Conservation (phyloP, 2,888 invertebrate genomes). For the Lydus trimaculatus region DNA sequence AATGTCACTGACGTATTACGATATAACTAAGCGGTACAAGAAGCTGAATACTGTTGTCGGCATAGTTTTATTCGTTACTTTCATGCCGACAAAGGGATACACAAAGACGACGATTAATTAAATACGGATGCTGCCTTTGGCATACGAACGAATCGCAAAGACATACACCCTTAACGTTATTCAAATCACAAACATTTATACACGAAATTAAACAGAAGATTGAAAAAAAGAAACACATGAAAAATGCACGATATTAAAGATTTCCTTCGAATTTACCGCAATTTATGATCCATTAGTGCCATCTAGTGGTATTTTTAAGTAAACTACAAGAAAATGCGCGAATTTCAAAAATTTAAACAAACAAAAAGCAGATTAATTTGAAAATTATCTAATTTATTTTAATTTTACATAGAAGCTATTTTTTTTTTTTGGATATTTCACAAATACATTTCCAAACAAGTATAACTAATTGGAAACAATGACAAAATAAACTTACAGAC, state of each 20-base stretch:
- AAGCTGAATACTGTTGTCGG: constrained; percentile 57
- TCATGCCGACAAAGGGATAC: constrained; percentile 57
- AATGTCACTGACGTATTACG: constrained; percentile 60
- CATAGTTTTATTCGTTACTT: constrained; percentile 59
- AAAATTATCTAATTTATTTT: not conserved
- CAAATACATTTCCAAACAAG: not conserved
- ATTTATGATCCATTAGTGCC: not conserved
- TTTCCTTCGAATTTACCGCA: not conserved
- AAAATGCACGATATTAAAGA: not conserved
- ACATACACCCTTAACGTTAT: not conserved
- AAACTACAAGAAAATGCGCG: not conserved
- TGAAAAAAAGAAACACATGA: not conserved
- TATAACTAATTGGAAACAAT: not conserved
- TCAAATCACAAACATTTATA: constrained; percentile 1
- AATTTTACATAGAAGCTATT: not conserved
- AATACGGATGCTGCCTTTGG: constrained; percentile 36
- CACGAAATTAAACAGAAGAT: not conserved
- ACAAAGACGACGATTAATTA: constrained; percentile 54
- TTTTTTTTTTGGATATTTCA: not conserved
- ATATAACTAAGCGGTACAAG: constrained; percentile 52
- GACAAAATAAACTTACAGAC: not conserved
- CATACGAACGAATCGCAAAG: constrained; percentile 6
- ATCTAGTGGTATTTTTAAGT: not conserved
- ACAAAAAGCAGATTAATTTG: not conserved
- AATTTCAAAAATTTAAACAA: not conserved